Base-by-base conservation (phyloP, 2,888 invertebrate species). In the Drosophila engyochracea region DNA sequence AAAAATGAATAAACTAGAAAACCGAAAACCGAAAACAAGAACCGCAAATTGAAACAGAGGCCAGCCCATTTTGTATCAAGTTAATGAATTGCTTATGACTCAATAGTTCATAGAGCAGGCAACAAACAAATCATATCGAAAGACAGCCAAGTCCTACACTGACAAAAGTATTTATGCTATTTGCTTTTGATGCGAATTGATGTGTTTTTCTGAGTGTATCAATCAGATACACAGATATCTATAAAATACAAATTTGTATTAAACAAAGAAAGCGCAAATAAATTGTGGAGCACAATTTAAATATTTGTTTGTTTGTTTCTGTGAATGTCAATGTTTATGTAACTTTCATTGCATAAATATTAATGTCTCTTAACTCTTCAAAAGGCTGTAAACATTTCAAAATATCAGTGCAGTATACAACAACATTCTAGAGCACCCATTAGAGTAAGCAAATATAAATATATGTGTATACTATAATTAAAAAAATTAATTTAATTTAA, bases 81-180 rank as follows among this genome's bases (percentile, higher is more conserved):
- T 62, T 33, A 55, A 66, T 53, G 60, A 74, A 79, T 77, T 79
- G 66, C 75, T 60, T 63, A 63, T 70, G 70, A 77, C 70, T 70
- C 77, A 74, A 74, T 65, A 49, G 49, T 53, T 76, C 71, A 54
- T 54, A 51, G 47, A 22, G 19, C 25, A 52, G 69, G 37, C 10
- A 39, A 35, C 33, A 39, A 53, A 62, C 33, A 31, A 62, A 31
- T 62, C 37, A 39, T 37, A 52, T 41, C 19, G 19, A 31, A 25
- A 25, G 16, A 30, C 19, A 47, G 35, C 35, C 33, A 39, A 52
- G 52, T 22, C 6, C 52, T 52, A 25, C 44, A 59, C 58, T 33
- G 22, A 16, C 22, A 44, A 19, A 44, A 47, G 22, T 37, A 6
- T 12, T 16, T 22, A 10, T 53, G 53, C 0, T 16, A 53, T 22